Evolutionary conservation across 2,888 invertebrate genomes (phyloP).

Genomic region (Epinotia demarniana): DNA sequence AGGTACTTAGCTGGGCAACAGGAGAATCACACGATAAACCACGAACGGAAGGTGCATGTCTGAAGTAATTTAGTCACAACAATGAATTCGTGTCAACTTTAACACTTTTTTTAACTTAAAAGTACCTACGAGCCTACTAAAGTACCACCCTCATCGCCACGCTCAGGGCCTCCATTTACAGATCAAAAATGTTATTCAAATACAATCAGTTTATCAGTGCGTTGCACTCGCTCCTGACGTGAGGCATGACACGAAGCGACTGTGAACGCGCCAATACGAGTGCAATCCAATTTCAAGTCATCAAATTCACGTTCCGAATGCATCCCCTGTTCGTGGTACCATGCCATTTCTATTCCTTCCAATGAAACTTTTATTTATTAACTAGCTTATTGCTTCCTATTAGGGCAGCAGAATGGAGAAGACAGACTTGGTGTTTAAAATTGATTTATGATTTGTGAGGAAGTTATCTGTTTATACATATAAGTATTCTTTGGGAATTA

Average conservation of each 20-base stretch:
- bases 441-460: too few species aligned
- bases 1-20: too few species aligned
- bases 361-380: not conserved
- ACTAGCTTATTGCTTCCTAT: conserved; percentile 9
- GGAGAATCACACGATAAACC: not conserved
- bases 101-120: not conserved
- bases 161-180: not conserved
- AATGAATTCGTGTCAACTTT: not conserved
- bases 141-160: not conserved
- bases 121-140: not conserved
- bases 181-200: not conserved
- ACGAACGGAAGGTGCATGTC: not conserved
- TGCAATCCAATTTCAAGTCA: not conserved
- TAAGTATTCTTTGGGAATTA: too few species aligned
- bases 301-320: too few species aligned
- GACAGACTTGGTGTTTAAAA: not conserved
- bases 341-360: conserved; percentile 7
- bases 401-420: not conserved
- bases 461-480: too few species aligned
- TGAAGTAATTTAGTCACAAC: not conserved
- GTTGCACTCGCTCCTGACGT: not conserved
- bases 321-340: not conserved
- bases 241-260: not conserved
- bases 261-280: too few species aligned
- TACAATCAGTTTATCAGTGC: not conserved